phyloP scores from a whole-genome alignment of 2,888 invertebrate species.

The Frankliniella fusca region DNA sequence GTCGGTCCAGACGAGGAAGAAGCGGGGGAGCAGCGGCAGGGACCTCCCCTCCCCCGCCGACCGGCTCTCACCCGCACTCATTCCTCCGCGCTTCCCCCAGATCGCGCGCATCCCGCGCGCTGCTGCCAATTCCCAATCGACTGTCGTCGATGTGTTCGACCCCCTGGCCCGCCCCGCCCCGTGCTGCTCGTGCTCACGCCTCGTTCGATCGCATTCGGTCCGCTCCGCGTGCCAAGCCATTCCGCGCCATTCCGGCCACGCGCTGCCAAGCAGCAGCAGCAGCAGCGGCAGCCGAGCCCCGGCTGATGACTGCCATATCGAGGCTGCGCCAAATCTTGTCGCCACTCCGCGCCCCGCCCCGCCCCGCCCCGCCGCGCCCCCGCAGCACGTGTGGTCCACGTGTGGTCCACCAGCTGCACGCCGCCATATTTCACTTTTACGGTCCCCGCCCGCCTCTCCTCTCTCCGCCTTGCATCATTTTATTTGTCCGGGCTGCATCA shows the following conservation, averaged over 20 bases:
- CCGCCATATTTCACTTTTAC: slow-evolving; percentile 16
- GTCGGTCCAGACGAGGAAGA: too few relatives aligned
- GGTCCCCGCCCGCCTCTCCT: not conserved
- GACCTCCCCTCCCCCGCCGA: too few relatives aligned
- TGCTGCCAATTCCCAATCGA: too few relatives aligned
- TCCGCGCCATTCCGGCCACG: not conserved
- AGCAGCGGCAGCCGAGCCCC: not conserved
- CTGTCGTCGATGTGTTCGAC: too few relatives aligned
- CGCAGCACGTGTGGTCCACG: not conserved
- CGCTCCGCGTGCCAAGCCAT: not conserved
- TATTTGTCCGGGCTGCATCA: not conserved
- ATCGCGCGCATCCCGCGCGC: too few relatives aligned
- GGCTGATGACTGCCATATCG: not conserved
- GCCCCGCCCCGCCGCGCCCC: not conserved
- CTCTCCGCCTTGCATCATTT: not conserved
- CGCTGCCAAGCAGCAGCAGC: not conserved
- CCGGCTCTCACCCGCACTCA: too few relatives aligned
- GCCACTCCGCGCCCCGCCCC: not conserved
- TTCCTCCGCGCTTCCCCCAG: too few relatives aligned
- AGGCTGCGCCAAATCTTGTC: slow-evolving; percentile 5
- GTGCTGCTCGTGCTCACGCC: not conserved
- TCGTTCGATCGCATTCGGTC: not conserved
- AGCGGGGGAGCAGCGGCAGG: too few relatives aligned
- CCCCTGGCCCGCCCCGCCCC: too few relatives aligned
- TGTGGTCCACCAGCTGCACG: not conserved